Percentiles rank a stretch among this genome's conserved stretches.
phyloP scores from a whole-genome alignment of 1,140 invertebrate genomes.

The Drosophila kepulauana region DNA sequence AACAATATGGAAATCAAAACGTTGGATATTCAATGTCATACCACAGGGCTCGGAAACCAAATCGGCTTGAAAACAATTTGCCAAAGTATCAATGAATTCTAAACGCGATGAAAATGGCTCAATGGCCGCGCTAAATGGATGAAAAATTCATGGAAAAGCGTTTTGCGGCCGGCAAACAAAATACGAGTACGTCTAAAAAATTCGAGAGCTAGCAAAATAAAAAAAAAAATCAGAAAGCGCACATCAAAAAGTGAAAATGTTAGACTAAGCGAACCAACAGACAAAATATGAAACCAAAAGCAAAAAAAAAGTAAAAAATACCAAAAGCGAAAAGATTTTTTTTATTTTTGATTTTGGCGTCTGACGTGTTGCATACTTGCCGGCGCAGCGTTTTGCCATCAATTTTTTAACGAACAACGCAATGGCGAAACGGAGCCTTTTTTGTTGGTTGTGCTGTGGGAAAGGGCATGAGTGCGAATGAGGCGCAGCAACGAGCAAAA shows the following conservation, averaged over 20 bases:
- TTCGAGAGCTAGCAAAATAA: neutral
- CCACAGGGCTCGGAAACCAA: slow-evolving; percentile 31
- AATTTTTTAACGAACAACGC: slow-evolving; percentile 44
- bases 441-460: slow-evolving; percentile 8
- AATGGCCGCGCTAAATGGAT: slow-evolving; percentile 70
- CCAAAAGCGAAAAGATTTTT: slow-evolving; percentile 19
- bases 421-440: slow-evolving; percentile 2
- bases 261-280: slow-evolving; percentile 40
- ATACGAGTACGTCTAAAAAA: slow-evolving; percentile 45
- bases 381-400: slow-evolving; percentile 41
- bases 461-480: slow-evolving; percentile 38
- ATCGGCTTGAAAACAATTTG: slow-evolving; percentile 64
- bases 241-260: slow-evolving; percentile 68
- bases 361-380: slow-evolving; percentile 45
- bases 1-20: neutral
- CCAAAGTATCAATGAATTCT: slow-evolving; percentile 78
- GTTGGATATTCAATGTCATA: slow-evolving; percentile 60
- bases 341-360: slow-evolving; percentile 35
- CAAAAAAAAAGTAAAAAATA: neutral
- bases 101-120: slow-evolving; percentile 72
- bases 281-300: slow-evolving; percentile 44
- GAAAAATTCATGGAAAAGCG: slow-evolving; percentile 78
- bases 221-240: slow-evolving; percentile 5
- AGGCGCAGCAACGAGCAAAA: slow-evolving; percentile 60
- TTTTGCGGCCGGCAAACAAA: slow-evolving; percentile 67